Evolutionary conservation across 2,888 invertebrate genomes (phyloP), one percentile per base, ranked within the genome.

Genomic region (Caenorhabditis sp.): DNA sequence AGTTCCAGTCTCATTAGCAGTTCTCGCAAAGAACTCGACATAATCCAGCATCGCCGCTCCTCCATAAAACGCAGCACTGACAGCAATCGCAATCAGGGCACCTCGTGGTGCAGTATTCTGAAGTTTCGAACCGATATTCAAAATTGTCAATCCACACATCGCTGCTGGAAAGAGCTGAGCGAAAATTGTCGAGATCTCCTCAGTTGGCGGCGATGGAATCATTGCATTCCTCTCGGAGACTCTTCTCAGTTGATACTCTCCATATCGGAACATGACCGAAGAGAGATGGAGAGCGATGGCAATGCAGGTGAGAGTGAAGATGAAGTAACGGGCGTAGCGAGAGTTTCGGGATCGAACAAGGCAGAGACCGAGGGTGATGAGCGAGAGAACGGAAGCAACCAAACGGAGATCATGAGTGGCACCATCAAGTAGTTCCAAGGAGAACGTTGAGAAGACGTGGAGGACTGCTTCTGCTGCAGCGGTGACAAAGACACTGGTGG

Each of bases 391-490:
- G 77, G 82, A 65, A 24, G 76, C 28, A 24, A 72, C 72, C n/a
- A 82, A 28, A 28, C 82, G 47, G 1, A 82, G 40, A 60, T 82
- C 82, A 58, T 82, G 72, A 24, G 72, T 74, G 11, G 82, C 82
- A 15, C 72, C 82, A 51, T 82, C 82, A 24, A 82, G 40, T 2
- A 79, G 62, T n/a, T 69, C 78, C 13, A 78, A 20, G 0, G 50
- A 50, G 20, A 69, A 69, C 9, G 60, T 68, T 0, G 82, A 78
- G 37, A 79, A 74, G 15, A 82, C 55, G 32, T 82, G 82, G 11
- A 82, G 56, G 15, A 82, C 55, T 1, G 82, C 82, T 79, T 82
- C 82, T 13, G 82, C 70, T 3, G 65, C 82, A 1, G 82, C 56
- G 2, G 78, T 61, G 15, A 78, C 32, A 28, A 79, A 82, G 0